A percentile compares a stretch with the other conserved stretches of the same genome.
These are phyloP conservation scores for Albula goreensis DNA, from an alignment of 2,113 vertebrate species.

Conservation along the genomic window DNA sequence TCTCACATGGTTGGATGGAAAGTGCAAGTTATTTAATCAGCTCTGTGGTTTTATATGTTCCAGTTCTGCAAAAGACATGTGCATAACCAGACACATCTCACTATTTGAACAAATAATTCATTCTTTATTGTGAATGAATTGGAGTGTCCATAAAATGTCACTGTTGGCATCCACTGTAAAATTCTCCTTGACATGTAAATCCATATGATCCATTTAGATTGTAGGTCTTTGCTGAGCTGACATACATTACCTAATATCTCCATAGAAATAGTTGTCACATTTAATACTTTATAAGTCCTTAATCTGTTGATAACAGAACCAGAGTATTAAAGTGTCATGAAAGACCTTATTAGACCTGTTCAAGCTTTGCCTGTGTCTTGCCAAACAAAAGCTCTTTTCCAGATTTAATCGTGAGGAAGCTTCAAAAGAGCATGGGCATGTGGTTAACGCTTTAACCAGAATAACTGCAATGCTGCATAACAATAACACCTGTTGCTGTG, in stretches of 20 bases:
- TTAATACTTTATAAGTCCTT: background rate
- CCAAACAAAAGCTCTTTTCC: background rate
- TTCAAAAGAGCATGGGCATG: conserved; percentile 2
- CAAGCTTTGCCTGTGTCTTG: background rate
- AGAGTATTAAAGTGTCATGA: background rate
- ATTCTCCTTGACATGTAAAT: background rate
- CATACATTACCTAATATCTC: background rate
- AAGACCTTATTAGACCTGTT: background rate
- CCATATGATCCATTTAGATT: background rate
- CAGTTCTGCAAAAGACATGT: conserved; percentile 28
- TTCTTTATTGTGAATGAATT: background rate
- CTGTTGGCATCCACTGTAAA: background rate
- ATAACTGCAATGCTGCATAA: conserved; percentile 1
- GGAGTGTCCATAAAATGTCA: background rate
- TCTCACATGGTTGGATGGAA: conserved; percentile 26
- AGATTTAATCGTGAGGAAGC: background rate
- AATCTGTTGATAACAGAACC: background rate
- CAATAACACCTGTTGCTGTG: background rate
- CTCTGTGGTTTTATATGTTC: conserved; percentile 1
- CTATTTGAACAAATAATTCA: background rate
- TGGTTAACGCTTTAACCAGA: background rate
- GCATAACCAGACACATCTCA: conserved; percentile 34
- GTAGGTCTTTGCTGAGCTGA: background rate
- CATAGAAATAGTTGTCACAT: background rate
- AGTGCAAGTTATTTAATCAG: background rate